Evolutionary conservation across 2,113 vertebrate species (phyloP).

Genomic region (Albula goreensis): DNA sequence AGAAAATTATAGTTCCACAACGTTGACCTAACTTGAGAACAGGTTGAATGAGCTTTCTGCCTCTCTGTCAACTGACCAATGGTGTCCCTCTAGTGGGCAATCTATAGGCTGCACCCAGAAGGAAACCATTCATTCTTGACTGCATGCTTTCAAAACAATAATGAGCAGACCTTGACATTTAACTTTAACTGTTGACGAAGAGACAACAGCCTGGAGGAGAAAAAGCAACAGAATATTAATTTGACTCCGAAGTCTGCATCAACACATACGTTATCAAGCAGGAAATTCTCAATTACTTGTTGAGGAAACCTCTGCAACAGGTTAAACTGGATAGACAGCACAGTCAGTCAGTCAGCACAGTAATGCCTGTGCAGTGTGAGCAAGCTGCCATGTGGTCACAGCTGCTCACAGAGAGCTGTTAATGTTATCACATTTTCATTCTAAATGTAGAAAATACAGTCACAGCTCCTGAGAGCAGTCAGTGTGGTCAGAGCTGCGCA

Average conservation of each 20-base stretch:
- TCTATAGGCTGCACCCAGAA: neutral
- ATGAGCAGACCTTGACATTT: neutral
- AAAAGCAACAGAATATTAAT: neutral
- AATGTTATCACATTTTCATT: neutral
- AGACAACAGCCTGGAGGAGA: neutral
- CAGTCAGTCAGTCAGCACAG: neutral
- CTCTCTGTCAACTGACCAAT: neutral
- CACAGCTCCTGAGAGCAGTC: too few species aligned
- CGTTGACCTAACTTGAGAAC: neutral
- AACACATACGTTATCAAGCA: neutral
- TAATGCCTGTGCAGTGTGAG: neutral
- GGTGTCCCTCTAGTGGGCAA: neutral
- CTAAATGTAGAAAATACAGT: neutral
- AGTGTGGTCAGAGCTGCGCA: neutral
- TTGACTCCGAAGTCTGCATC: neutral
- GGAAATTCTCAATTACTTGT: neutral
- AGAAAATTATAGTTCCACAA: neutral
- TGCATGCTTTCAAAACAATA: neutral
- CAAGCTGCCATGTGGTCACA: neutral
- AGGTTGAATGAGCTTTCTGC: neutral
- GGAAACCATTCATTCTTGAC: neutral
- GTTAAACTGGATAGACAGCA: conserved; percentile 6
- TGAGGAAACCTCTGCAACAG: neutral
- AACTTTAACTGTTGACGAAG: neutral
- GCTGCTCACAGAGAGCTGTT: neutral